These are phyloP conservation scores for Melanerpes formicivorus DNA, from an alignment of 2,113 vertebrate species.

Conservation along the genomic window DNA sequence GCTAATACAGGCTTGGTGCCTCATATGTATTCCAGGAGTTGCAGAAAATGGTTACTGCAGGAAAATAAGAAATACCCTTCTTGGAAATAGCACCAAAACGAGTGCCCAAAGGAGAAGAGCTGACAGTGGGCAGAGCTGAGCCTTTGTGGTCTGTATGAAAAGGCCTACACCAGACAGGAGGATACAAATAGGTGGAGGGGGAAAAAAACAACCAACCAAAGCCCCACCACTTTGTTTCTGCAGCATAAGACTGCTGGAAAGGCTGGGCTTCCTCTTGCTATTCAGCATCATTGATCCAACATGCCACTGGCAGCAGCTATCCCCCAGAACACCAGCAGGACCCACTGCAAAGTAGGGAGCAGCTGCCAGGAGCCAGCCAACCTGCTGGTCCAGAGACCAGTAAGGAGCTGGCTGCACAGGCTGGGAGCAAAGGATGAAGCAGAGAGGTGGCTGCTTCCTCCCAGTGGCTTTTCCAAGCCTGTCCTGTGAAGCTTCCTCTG, in stretches of 20 bases:
- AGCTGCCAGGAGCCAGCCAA: background rate
- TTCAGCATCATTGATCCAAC: accelerated
- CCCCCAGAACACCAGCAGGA: accelerated
- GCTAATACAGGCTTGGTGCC: background rate
- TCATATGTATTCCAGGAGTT: background rate
- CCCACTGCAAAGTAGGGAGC: background rate
- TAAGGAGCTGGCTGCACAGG: accelerated
- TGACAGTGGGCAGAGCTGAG: background rate
- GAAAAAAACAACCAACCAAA: background rate
- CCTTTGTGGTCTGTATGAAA: background rate
- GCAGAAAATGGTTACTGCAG: background rate
- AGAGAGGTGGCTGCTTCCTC: accelerated
- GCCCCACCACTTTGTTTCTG: background rate
- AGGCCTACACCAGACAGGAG: background rate
- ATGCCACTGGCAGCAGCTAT: accelerated
- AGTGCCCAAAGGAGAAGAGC: background rate
- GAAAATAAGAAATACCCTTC: background rate
- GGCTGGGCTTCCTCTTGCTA: background rate
- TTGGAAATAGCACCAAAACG: background rate
- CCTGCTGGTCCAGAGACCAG: accelerated
- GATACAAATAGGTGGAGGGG: background rate
- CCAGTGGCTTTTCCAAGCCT: background rate
- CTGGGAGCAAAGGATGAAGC: background rate
- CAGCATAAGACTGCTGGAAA: background rate
- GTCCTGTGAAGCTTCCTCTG: background rate